phyloP scores from a whole-genome alignment of 1,140 invertebrate species.

The Bombus pyrosoma region DNA sequence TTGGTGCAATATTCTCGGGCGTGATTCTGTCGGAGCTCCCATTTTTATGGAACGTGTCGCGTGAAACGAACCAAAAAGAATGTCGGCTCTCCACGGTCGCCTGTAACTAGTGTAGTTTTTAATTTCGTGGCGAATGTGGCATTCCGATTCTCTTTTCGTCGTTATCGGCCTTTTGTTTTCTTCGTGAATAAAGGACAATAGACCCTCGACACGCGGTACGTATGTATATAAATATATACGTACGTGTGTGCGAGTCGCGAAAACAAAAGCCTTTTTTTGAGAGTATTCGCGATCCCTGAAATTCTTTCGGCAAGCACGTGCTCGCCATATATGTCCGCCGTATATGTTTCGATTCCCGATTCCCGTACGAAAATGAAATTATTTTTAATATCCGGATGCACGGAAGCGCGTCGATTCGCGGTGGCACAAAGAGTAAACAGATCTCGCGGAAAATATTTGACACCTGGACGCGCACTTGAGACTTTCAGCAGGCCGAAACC shows the following conservation, averaged over 20 bases:
- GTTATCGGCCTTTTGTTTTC: constrained; percentile 18
- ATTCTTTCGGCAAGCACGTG: constrained; percentile 20
- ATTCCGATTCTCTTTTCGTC: constrained; percentile 21
- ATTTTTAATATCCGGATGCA: constrained; percentile 25
- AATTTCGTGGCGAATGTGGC: constrained; percentile 61
- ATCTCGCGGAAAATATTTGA: constrained; percentile 63
- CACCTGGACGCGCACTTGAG: constrained; percentile 52
- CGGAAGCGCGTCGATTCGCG: not conserved
- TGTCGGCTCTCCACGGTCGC: not conserved
- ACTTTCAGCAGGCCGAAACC: constrained; percentile 44
- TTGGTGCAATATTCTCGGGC: constrained; percentile 54
- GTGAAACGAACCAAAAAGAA: constrained; percentile 34
- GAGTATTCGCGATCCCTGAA: constrained; percentile 31
- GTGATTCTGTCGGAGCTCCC: constrained; percentile 44
- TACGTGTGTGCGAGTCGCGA: not conserved
- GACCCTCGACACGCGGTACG: not conserved
- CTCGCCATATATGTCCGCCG: not conserved
- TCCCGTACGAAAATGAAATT: constrained; percentile 2
- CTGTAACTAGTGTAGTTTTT: constrained; percentile 54
- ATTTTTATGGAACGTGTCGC: constrained; percentile 43
- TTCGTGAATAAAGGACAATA: constrained; percentile 28
- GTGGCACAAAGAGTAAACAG: constrained; percentile 40
- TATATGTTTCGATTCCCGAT: constrained; percentile 37
- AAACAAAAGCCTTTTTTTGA: constrained; percentile 29
- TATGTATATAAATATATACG: not conserved